Evolutionary conservation across 1,140 invertebrate genomes (phyloP), one percentile per base, ranked within the genome.

Genomic region (Aphis craccivora): DNA sequence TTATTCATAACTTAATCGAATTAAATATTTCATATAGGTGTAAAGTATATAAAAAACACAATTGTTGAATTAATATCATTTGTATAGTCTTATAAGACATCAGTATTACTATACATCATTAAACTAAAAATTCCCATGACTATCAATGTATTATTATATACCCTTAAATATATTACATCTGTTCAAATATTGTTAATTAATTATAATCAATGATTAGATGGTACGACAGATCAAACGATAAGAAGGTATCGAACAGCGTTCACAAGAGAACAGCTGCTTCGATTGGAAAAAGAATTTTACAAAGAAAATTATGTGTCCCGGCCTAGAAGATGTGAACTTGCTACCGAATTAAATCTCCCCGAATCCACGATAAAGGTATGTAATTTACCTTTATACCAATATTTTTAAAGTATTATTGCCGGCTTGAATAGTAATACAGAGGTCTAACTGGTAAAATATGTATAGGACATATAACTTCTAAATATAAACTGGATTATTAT

Each of bases 251-350:
- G 99, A 45, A 99, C 99, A 0, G 99, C 99, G 0, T 99, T 99
- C 95, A 99, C 98, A 1, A 96, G 99, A 48, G 99, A 99, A 95
- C 99, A 99, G 95, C 95, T 99, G 37, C 96, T 96, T 0, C 96
- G 98, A 76, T 95, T 99, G n/a, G 99, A 99, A 95, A 98, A 99
- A 94, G 99, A 99, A 95, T 99, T 99, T 95, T 96, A 97, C 94
- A 97, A 98, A 94, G 99, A 99, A 95, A 99, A 99, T 95, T 99
- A 99, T 95, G 99, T 99, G 0, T 99, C 98, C 2, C 96, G 99
- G 88, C 99, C 99, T 0, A 96, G 98, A 94, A 96, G 99, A 94
- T 99, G 98, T 95, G 99, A 99, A 95, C 95, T 99, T n/a, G 99
- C 99, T 0, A 96, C 98, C 6, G 97, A 99, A 94, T 96, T 99